A percentile compares a stretch with the other conserved stretches of the same genome.
Conservation (phyloP, 2,888 invertebrate species). For the Prosopocoilus inquinatus region DNA sequence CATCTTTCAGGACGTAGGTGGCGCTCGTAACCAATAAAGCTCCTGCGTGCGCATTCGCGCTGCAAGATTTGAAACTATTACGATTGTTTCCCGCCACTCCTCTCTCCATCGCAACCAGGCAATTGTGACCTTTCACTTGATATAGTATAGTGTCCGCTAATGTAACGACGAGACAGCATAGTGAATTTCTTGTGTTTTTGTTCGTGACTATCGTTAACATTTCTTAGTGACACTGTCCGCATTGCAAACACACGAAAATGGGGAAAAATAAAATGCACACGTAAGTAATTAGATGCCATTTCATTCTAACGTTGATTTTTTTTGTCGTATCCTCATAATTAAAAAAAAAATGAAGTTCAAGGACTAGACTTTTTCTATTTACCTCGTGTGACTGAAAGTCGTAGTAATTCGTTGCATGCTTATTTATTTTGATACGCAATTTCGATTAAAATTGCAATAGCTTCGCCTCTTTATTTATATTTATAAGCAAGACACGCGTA, state of each 20-base stretch:
- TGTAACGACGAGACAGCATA: slow-evolving; percentile 13
- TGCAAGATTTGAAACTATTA: slow-evolving; percentile 20
- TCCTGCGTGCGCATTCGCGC: slow-evolving; percentile 15
- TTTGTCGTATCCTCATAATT: too few species aligned
- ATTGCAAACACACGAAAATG: slow-evolving; percentile 21
- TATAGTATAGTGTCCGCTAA: slow-evolving; percentile 16
- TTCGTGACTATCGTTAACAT: slow-evolving; percentile 10
- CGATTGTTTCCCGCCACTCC: slow-evolving; percentile 14
- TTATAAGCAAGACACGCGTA: too few species aligned
- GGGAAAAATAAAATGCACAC: slow-evolving; percentile 37
- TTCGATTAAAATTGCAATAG: not conserved
- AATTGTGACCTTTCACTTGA: slow-evolving; percentile 20
- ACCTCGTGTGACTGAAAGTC: too few species aligned
- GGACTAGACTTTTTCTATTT: too few species aligned
- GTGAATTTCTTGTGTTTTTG: slow-evolving; percentile 13
- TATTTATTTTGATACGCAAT: not conserved
- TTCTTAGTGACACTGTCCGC: not conserved
- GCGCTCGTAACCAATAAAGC: slow-evolving; percentile 3
- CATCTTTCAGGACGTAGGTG: too few species aligned
- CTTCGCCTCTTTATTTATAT: too few species aligned
- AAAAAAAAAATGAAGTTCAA: too few species aligned
- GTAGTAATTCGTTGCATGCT: not conserved
- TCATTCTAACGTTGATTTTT: too few species aligned
- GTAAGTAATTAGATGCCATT: slow-evolving; percentile 26
- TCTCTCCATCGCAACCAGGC: slow-evolving; percentile 11